Evolutionary conservation across 2,888 invertebrate genomes (phyloP).

Genomic region (Euphydryas editha): DNA sequence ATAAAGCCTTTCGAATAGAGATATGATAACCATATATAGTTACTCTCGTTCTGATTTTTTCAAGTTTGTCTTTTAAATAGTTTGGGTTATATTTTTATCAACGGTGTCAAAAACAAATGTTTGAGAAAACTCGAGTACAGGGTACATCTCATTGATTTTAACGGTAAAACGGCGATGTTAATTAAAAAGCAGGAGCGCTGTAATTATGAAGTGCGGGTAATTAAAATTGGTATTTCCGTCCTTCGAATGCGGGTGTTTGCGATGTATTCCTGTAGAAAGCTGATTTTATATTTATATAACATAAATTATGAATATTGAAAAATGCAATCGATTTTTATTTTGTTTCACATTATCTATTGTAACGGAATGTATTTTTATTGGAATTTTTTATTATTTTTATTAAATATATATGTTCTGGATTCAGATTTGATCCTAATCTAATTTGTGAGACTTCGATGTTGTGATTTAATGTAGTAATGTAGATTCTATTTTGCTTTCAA

Average conservation of each 20-base stretch:
- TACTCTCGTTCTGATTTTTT: too few species aligned
- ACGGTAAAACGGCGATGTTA: slow-evolving; percentile 29
- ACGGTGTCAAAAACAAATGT: neutral
- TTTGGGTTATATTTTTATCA: neutral
- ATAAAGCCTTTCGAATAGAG: too few species aligned
- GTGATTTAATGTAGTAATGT: neutral
- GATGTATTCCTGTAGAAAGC: slow-evolving; percentile 6
- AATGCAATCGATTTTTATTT: neutral
- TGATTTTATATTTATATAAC: neutral
- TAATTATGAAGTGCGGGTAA: slow-evolving; percentile 41
- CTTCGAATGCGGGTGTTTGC: slow-evolving; percentile 32
- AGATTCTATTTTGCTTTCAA: neutral
- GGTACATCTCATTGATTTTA: slow-evolving; percentile 1
- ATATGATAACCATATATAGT: too few species aligned
- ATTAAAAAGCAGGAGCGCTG: slow-evolving; percentile 31
- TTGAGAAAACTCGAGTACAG: neutral
- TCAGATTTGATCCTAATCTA: too few species aligned
- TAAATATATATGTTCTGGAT: too few species aligned
- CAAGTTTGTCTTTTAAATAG: too few species aligned
- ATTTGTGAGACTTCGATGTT: neutral
- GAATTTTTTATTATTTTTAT: neutral
- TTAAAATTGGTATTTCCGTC: slow-evolving; percentile 35
- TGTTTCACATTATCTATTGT: too few species aligned
- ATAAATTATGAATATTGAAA: neutral
- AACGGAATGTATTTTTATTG: too few species aligned